Percentiles rank a stretch among this genome's conserved stretches.
Conservation (phyloP, 53 echinoderm and acorn worm species). For the Astropecten irregularis region DNA sequence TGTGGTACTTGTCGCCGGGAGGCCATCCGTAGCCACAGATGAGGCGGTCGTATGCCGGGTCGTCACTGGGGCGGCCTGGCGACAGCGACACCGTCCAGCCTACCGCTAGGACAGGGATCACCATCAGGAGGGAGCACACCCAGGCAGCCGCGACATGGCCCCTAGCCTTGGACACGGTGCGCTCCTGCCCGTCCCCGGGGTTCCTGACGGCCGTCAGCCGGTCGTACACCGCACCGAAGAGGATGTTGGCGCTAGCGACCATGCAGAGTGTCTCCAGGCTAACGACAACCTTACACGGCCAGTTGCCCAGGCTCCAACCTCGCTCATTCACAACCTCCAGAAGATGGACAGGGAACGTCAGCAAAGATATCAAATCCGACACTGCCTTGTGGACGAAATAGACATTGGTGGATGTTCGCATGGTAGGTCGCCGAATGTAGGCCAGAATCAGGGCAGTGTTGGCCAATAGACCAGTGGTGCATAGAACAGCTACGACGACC, state of each 20-base stretch:
- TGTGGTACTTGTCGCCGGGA: slow-evolving; percentile 66
- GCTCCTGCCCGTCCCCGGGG: slow-evolving; percentile 8
- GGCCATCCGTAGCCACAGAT: slow-evolving; percentile 82
- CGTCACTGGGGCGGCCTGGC: slow-evolving; percentile 7
- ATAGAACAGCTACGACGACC: slow-evolving; percentile 34
- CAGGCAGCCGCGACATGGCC: slow-evolving; percentile 57
- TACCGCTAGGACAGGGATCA: slow-evolving; percentile 39
- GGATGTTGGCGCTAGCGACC: slow-evolving; percentile 54
- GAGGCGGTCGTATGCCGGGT: slow-evolving; percentile 7
- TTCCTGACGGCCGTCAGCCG: slow-evolving; percentile 31
- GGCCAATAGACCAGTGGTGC: slow-evolving; percentile 54
- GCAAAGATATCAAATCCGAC: slow-evolving; percentile 56
- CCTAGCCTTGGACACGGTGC: slow-evolving; percentile 21
- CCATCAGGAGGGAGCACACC: slow-evolving; percentile 42
- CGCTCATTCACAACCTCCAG: slow-evolving; percentile 24
- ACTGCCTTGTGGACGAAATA: slow-evolving; percentile 74
- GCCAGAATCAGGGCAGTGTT: slow-evolving; percentile 57
- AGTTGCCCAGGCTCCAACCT: slow-evolving; percentile 40
- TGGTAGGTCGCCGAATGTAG: slow-evolving; percentile 36
- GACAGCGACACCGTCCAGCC: neutral
- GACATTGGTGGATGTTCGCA: slow-evolving; percentile 59
- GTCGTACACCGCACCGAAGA: slow-evolving; percentile 64
- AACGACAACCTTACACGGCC: slow-evolving; percentile 61
- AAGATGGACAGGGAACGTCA: slow-evolving; percentile 64
- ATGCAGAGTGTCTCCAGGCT: slow-evolving; percentile 65